A percentile compares a stretch with the other conserved stretches of the same genome.
phyloP scores from a whole-genome alignment of 2,113 vertebrate species.

The Phalacrocorax aristotelis region DNA sequence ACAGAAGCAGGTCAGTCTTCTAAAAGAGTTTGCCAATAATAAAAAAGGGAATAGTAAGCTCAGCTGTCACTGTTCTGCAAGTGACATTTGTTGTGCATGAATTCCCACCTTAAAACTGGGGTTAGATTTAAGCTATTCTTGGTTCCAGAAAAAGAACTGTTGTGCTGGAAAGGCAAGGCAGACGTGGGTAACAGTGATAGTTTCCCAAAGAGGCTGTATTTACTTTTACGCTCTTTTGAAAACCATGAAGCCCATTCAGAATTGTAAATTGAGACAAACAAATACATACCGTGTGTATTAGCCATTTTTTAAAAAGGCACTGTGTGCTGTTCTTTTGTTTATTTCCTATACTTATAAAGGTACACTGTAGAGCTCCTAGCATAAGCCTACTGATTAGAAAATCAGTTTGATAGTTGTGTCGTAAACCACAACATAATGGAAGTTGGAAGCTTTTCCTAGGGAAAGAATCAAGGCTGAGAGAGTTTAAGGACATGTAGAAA shows the following conservation, averaged over 20 bases:
- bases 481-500: not conserved
- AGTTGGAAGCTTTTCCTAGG: not conserved
- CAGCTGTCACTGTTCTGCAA: not conserved
- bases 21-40: not conserved
- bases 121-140: not conserved
- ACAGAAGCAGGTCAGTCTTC: not conserved
- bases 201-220: not conserved
- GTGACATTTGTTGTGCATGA: not conserved
- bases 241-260: not conserved
- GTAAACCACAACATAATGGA: not conserved
- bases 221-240: not conserved
- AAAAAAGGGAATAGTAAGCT: not conserved
- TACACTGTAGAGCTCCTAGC: not conserved
- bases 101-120: not conserved
- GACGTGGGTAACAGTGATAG: not conserved
- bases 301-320: not conserved
- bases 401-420: not conserved
- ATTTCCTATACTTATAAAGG: not conserved
- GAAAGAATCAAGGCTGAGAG: not conserved
- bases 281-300: not conserved
- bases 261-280: not conserved
- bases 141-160: not conserved
- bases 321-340: not conserved
- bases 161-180: not conserved
- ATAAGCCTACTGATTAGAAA: not conserved